These are phyloP conservation scores for Chironomus striatipennis DNA, from an alignment of 1,140 invertebrate genomes.

Conservation along the genomic window DNA sequence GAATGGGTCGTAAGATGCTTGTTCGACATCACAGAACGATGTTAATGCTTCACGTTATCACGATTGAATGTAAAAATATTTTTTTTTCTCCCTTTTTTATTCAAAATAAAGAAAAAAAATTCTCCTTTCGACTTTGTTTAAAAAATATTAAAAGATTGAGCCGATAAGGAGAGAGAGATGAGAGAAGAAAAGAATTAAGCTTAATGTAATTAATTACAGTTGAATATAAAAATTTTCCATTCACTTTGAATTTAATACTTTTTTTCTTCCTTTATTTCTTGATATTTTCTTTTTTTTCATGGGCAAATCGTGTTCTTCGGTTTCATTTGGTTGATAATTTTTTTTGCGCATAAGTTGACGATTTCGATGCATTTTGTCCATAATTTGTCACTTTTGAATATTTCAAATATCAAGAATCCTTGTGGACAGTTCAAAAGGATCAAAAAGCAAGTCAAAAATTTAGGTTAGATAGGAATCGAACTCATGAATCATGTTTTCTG, in stretches of 20 bases:
- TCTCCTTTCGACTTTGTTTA: too few relatives aligned
- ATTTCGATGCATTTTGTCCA: too few relatives aligned
- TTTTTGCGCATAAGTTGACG: too few relatives aligned
- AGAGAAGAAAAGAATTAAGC: background rate
- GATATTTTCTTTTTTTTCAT: background rate
- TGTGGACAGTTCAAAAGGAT: too few relatives aligned
- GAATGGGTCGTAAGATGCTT: conserved; percentile 19
- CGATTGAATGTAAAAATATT: background rate
- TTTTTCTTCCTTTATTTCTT: background rate
- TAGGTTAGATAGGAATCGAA: too few relatives aligned
- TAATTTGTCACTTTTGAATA: too few relatives aligned
- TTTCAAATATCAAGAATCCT: too few relatives aligned
- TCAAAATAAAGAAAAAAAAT: background rate
- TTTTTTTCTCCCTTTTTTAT: background rate
- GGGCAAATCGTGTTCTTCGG: background rate
- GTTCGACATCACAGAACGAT: conserved; percentile 10
- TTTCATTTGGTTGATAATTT: too few relatives aligned
- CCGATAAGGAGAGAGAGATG: background rate
- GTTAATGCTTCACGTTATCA: background rate
- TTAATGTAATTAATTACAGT: conserved; percentile 21
- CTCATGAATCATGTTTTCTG: too few relatives aligned
- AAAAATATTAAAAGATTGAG: background rate
- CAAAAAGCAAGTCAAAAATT: too few relatives aligned
- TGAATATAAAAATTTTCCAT: conserved; percentile 20
- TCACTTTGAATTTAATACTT: conserved; percentile 3